phyloP scores from a whole-genome alignment of 2,113 vertebrate species.

The Anser brachyrhynchus region DNA sequence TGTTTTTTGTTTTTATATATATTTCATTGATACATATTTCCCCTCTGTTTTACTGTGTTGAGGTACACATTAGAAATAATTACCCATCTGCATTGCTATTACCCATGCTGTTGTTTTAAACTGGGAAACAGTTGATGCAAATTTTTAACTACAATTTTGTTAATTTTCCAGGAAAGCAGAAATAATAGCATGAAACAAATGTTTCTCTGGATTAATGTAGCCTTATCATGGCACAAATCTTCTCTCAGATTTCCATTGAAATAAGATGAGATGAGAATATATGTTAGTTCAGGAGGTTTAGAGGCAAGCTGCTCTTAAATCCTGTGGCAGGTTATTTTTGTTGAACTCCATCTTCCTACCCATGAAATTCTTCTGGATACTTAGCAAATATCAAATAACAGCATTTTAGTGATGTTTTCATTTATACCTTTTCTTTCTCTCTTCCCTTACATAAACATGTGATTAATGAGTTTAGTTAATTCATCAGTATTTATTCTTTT shows the following conservation, averaged over 20 bases:
- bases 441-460: neutral
- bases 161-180: neutral
- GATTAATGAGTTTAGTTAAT: conserved; percentile 41
- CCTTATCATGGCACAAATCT: conserved; percentile 30
- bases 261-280: conserved; percentile 22
- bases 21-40: neutral
- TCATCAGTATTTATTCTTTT: conserved; percentile 16
- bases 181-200: neutral
- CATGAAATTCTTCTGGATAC: conserved; percentile 37
- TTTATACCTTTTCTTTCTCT: conserved; percentile 22
- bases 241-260: conserved; percentile 26
- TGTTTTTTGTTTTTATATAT: neutral
- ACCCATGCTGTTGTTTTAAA: neutral
- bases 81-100: neutral
- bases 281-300: conserved; percentile 43
- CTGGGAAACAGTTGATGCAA: neutral
- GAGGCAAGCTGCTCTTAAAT: conserved; percentile 43
- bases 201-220: conserved; percentile 7
- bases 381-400: conserved; percentile 48
- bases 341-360: conserved; percentile 61
- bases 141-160: neutral
- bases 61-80: neutral
- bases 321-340: conserved; percentile 46
- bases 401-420: conserved; percentile 23
- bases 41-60: neutral